phyloP scores from a whole-genome alignment of 2,113 vertebrate species.

The Pteruthius melanotis region DNA sequence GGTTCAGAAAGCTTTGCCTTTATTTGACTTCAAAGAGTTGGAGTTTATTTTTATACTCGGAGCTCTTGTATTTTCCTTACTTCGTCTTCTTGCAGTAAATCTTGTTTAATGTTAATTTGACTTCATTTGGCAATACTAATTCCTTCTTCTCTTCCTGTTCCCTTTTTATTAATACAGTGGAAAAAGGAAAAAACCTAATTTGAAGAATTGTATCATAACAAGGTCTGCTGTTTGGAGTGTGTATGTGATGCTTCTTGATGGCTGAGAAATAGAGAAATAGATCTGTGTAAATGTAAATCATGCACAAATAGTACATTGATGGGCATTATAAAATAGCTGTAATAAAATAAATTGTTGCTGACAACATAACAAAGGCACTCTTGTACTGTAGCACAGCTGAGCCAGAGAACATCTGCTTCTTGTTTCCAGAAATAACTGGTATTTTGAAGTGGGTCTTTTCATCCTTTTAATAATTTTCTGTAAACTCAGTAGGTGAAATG shows the following conservation, averaged over 20 bases:
- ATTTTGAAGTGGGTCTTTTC: conserved; percentile 52
- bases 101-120: not conserved
- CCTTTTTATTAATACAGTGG: conserved; percentile 23
- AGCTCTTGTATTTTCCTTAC: not conserved
- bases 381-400: conserved; percentile 67
- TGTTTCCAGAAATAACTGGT: conserved; percentile 66
- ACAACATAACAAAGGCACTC: conserved; percentile 64
- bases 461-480: conserved; percentile 46
- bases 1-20: not conserved
- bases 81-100: not conserved
- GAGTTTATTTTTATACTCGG: not conserved
- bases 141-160: conserved; percentile 32
- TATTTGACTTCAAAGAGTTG: not conserved
- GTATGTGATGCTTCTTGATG: not conserved
- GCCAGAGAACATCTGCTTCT: conserved; percentile 69
- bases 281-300: not conserved
- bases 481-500: conserved; percentile 43
- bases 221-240: not conserved
- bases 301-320: conserved; percentile 25
- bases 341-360: conserved; percentile 66
- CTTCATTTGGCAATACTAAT: conserved; percentile 10
- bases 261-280: not conserved
- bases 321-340: conserved; percentile 54
- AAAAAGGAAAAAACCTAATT: not conserved
- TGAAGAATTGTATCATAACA: not conserved